A percentile compares a stretch with the other conserved stretches of the same genome.
Conservation (phyloP, 2,888 invertebrate genomes). For the Ecliptopera silaceata region DNA sequence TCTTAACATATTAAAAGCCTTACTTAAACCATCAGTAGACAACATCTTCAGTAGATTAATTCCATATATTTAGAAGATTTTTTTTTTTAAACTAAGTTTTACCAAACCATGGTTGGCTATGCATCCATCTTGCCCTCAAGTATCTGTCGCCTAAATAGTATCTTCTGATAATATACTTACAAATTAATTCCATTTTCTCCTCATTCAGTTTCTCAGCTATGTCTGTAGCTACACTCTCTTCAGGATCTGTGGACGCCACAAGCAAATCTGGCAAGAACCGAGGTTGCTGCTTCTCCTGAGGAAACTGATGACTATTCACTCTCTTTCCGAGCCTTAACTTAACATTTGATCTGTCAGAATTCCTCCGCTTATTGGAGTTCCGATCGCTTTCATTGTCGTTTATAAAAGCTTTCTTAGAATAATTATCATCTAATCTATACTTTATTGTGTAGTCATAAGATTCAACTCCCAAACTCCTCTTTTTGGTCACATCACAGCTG, state of each 20-base stretch:
- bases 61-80: too few species aligned
- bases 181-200: constrained; percentile 87
- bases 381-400: constrained; percentile 52
- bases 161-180: constrained; percentile 70
- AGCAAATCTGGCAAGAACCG: constrained; percentile 84
- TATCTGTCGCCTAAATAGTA: too few species aligned
- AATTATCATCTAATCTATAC: constrained; percentile 83
- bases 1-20: too few species aligned
- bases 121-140: too few species aligned
- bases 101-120: too few species aligned
- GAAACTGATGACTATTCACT: constrained; percentile 65
- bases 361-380: constrained; percentile 81
- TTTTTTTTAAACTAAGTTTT: too few species aligned
- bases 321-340: constrained; percentile 82
- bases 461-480: constrained; percentile 87
- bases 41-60: too few species aligned
- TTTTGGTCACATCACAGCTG: constrained; percentile 88
- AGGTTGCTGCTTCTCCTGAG: constrained; percentile 79
- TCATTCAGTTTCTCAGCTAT: constrained; percentile 89
- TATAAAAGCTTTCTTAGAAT: constrained; percentile 67
- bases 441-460: constrained; percentile 88
- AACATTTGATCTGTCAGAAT: constrained; percentile 82
- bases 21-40: too few species aligned
- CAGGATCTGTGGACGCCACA: constrained; percentile 74
- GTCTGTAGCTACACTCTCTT: constrained; percentile 86